These are phyloP conservation scores for Nycticryphes semicollaris DNA, from an alignment of 2,113 vertebrate genomes.

Conservation along the genomic window DNA sequence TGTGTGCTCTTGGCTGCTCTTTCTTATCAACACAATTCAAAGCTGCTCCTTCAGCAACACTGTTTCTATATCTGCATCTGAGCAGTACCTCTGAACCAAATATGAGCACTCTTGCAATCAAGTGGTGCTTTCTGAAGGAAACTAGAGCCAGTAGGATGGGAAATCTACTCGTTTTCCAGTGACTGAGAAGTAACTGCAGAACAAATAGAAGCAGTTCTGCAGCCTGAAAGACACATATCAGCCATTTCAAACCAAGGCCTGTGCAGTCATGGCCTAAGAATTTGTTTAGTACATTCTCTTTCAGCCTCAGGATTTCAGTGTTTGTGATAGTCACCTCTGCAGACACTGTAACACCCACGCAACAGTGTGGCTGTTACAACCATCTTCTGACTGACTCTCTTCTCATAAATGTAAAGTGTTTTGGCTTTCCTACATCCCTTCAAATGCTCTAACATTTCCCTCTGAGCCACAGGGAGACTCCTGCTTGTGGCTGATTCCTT, in stretches of 20 bases:
- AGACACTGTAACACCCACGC: accelerated
- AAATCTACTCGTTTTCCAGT: background rate
- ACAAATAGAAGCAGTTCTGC: background rate
- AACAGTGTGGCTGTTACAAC: background rate
- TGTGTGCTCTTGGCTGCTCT: background rate
- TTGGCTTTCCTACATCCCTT: background rate
- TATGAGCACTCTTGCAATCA: accelerated
- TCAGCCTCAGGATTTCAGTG: background rate
- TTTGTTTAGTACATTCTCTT: background rate
- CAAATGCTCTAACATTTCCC: accelerated
- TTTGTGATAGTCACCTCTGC: background rate
- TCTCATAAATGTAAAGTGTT: background rate
- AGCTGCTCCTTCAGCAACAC: background rate
- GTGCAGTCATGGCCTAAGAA: accelerated
- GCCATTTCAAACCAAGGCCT: background rate
- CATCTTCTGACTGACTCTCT: background rate
- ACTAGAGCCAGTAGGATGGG: background rate
- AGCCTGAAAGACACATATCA: background rate
- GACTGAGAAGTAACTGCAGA: background rate
- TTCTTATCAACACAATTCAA: background rate
- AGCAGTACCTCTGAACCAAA: background rate
- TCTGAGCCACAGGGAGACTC: accelerated
- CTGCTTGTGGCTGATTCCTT: background rate
- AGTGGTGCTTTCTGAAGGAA: background rate
- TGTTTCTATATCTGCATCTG: background rate